Conservation (phyloP, 2,113 vertebrate species). For the Saccopteryx bilineata region DNA sequence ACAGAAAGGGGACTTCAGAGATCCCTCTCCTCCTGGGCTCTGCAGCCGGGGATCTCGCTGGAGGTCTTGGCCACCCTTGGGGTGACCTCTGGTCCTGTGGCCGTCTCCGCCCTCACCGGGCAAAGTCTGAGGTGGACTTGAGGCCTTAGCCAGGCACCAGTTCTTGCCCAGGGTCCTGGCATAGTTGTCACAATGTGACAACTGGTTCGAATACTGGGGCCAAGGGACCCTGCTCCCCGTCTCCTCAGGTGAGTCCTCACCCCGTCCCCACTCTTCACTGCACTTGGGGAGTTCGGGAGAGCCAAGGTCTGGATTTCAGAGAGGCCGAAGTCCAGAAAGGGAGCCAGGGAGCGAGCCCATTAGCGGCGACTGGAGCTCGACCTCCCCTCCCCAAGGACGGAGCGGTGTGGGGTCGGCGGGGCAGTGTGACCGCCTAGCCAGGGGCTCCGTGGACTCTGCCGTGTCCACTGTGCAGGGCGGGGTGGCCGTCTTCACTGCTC, state of each 20-base stretch:
- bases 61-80: neutral
- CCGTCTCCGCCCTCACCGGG: neutral
- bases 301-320: neutral
- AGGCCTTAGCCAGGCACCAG: accelerated
- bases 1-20: neutral
- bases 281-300: neutral
- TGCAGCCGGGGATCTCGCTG: neutral
- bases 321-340: accelerated
- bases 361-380: neutral
- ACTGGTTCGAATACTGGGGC: constrained; percentile 82
- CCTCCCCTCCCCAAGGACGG: neutral
- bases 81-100: neutral
- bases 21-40: neutral
- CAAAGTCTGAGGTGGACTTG: accelerated
- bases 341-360: neutral
- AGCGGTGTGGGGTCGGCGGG: neutral
- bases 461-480: accelerated
- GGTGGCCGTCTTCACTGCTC: accelerated
- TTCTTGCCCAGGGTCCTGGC: neutral
- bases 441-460: neutral
- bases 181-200: neutral
- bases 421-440: neutral
- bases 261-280: neutral
- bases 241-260: constrained; percentile 82
- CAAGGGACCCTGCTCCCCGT: constrained; percentile 83